phyloP scores from a whole-genome alignment of 2,113 vertebrate species.

The Oenanthe oenanthe region DNA sequence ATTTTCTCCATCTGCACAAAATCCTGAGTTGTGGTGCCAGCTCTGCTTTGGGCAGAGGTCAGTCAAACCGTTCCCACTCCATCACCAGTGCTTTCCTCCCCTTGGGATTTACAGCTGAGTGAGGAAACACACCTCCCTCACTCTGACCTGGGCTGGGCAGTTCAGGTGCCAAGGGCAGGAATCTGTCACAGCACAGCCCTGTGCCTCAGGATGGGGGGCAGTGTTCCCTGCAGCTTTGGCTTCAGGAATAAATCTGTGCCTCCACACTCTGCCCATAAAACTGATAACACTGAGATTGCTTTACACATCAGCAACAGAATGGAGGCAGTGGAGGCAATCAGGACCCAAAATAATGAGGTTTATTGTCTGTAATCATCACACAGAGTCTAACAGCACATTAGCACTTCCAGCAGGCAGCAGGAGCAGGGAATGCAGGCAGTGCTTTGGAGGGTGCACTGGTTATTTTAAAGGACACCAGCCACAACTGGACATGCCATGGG shows the following conservation, averaged over 20 bases:
- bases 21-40: neutral
- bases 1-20: neutral
- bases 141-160: neutral
- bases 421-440: neutral
- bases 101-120: neutral
- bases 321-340: neutral
- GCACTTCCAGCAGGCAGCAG: neutral
- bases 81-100: neutral
- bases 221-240: neutral
- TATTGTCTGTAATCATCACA: constrained; percentile 10
- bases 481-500: neutral
- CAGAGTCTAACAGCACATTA: neutral
- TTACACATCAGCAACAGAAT: neutral
- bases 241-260: neutral
- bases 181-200: neutral
- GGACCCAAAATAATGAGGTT: constrained; percentile 18
- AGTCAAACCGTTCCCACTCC: neutral
- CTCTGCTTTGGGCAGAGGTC: neutral
- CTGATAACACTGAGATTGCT: neutral
- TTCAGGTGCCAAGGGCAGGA: neutral
- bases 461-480: neutral
- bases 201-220: rapidly evolving
- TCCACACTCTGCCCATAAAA: neutral
- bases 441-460: neutral
- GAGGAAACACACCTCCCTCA: neutral